phyloP scores from a whole-genome alignment of 2,888 invertebrate species.

The Stratiomys singularior region DNA sequence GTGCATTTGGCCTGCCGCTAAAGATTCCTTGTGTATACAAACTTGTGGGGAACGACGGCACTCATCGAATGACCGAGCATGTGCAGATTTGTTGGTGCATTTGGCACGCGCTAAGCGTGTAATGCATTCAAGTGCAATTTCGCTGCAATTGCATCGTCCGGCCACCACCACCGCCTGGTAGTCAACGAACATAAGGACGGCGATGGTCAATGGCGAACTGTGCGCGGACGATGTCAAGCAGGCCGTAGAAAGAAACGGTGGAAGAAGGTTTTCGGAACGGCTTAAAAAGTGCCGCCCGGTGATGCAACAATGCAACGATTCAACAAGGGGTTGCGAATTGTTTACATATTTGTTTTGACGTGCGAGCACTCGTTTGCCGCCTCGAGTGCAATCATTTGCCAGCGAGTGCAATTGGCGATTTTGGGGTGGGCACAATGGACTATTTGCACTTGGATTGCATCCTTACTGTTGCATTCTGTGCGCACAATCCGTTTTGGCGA shows the following conservation, averaged over 20 bases:
- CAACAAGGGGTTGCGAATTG: conserved; percentile 20
- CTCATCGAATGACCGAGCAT: conserved; percentile 12
- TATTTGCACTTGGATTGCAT: conserved; percentile 26
- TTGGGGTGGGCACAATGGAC: conserved; percentile 9
- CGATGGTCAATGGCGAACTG: no score
- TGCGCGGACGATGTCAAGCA: neutral
- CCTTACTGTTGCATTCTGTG: neutral
- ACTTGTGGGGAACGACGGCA: neutral
- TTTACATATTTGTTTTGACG: conserved; percentile 18
- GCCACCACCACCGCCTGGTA: neutral
- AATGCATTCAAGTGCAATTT: conserved; percentile 33
- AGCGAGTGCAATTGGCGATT: conserved; percentile 4
- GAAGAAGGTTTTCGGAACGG: neutral
- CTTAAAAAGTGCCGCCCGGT: neutral
- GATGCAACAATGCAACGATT: conserved; percentile 3
- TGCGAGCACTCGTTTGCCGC: neutral
- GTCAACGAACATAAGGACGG: neutral
- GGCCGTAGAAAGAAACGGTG: neutral
- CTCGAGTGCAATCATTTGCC: conserved; percentile 2
- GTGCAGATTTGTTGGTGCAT: conserved; percentile 13
- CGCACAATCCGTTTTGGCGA: conserved; percentile 22
- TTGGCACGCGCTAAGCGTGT: conserved; percentile 30
- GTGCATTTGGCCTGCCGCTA: neutral
- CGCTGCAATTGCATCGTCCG: conserved; percentile 28
- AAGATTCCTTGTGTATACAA: neutral